These are phyloP conservation scores for Carcharodon carcharias DNA, from an alignment of 2,797 vertebrate genomes.

Conservation along the genomic window DNA sequence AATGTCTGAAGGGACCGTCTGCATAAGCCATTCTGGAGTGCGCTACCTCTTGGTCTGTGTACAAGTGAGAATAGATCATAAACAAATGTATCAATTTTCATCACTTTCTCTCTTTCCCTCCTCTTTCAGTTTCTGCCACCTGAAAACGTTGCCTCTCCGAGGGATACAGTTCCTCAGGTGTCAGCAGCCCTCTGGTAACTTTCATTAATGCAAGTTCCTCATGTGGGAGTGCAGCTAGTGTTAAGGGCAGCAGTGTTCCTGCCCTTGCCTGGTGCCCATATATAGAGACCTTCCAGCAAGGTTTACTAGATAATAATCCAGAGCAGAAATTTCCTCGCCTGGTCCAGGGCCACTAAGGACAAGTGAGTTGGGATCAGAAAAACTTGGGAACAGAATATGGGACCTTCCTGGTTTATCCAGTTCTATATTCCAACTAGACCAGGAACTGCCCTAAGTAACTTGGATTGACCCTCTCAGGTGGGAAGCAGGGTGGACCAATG, in stretches of 20 bases:
- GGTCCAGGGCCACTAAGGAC: no score
- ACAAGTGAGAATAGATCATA: constrained; percentile 33
- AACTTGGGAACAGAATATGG: neutral
- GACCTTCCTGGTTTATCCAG: neutral
- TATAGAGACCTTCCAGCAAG: neutral
- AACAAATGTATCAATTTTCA: constrained; percentile 27
- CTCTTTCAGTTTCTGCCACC: neutral
- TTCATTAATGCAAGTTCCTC: neutral
- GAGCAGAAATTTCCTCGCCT: neutral
- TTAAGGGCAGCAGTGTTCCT: neutral
- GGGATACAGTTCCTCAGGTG: neutral
- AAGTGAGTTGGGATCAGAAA: neutral
- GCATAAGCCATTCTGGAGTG: constrained; percentile 36
- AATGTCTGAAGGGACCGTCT: constrained; percentile 31
- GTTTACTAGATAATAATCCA: neutral
- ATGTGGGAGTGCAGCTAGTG: neutral
- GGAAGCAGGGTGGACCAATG: neutral
- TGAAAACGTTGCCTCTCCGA: neutral
- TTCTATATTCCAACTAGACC: neutral
- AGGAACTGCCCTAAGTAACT: neutral
- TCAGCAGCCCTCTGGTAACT: neutral
- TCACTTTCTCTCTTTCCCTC: neutral
- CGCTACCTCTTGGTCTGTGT: constrained; percentile 37
- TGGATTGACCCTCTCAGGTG: neutral
- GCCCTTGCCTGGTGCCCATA: neutral